Base-by-base conservation (phyloP, 2,113 vertebrate species). In the Felis chaus region DNA sequence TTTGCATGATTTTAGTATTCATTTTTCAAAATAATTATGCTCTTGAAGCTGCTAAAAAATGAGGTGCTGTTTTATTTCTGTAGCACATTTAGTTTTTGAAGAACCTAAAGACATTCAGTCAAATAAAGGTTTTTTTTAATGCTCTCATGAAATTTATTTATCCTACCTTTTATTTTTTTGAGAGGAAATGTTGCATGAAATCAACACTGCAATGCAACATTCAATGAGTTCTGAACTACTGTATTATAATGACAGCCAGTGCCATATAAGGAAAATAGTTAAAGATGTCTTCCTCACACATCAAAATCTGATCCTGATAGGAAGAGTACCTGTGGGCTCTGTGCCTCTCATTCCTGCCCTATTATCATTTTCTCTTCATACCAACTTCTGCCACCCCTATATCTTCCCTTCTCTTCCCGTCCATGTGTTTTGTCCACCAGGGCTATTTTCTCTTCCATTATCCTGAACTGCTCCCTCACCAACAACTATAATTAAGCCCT, bases 171-270 rank as follows among this genome's bases (percentile, higher is more conserved):
- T 91, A 39, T 87, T 93, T 97, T 95, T 96, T 95, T 82, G 66
- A 93, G 31, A 89, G 74, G 57, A 94, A 97, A 93, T 87, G 89
- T 81, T 48, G 36, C 89, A 86, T 89, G 82, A 95, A 96, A 95
- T 98, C 96, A 96, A 63, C 89, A 94, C 13, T 41, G 78, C 23
- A 68, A 73, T 16, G 57, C 5, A 91, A 55, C 7, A 74, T 33
- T 89, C 66, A 61, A 0, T n/a, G 53, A 81, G 71, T 83, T 69
- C 69, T 27, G 53, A 97, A 84, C 73, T 81, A 9, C 41, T 89
- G 4, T 61, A 19, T 81, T 31, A 53, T 36, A 57, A 68, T 45
- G 15, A 18, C 18, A 82, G 53, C 31, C 33, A 91, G 15, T 39
- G 7, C 74, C 76, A 48, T 21, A 23, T 33, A 50, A 73, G 25